Evolutionary conservation across 1,140 invertebrate species (phyloP).

Genomic region (Brachionus koreanus): DNA sequence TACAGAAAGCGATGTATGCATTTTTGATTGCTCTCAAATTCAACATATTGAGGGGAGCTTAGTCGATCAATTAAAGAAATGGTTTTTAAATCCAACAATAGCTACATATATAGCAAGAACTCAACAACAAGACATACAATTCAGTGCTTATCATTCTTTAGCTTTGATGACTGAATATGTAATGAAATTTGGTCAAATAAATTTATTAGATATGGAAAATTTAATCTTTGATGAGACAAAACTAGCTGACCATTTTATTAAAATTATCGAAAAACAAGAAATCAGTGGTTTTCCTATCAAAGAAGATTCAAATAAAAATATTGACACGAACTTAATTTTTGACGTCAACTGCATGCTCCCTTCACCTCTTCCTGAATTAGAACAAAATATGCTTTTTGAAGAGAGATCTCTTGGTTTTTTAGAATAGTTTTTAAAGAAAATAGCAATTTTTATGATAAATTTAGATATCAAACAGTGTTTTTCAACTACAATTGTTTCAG

Average conservation of each 20-base stretch:
- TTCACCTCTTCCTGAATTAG: no score
- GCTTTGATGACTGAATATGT: neutral
- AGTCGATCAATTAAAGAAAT: neutral
- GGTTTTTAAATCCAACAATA: neutral
- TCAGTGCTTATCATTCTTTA: neutral
- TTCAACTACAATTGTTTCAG: no score
- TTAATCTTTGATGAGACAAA: neutral
- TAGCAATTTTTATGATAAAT: no score
- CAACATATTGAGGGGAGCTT: neutral
- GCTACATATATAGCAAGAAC: neutral
- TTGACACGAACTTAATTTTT: no score
- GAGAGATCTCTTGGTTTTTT: no score
- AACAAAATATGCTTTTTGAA: no score
- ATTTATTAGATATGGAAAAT: neutral
- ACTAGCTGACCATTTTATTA: neutral
- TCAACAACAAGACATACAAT: neutral
- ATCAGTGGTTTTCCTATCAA: neutral
- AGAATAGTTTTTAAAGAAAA: no score
- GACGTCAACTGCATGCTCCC: no score
- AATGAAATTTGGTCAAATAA: neutral
- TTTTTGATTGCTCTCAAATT: neutral
- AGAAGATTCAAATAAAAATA: neutral
- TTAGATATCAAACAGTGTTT: no score
- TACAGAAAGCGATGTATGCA: neutral
- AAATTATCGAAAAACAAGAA: neutral